Conservation (phyloP, 1,140 invertebrate species). For the Drosophila subpulchrella region DNA sequence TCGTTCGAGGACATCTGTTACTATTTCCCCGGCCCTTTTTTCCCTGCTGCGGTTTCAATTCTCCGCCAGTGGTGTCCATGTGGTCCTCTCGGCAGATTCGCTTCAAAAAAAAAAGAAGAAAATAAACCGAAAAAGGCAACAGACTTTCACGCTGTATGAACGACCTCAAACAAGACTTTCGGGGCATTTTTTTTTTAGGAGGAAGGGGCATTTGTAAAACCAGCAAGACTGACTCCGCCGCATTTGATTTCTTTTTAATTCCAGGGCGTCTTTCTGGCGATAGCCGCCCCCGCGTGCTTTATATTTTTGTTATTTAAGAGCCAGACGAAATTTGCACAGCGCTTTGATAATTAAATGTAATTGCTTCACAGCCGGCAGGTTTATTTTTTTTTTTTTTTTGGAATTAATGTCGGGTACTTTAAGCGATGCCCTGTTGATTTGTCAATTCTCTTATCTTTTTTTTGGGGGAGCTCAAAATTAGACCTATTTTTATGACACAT, state of each 20-base stretch:
- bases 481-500: conserved; percentile 4
- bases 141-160: conserved; percentile 38
- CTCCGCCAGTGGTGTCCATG: conserved; percentile 27
- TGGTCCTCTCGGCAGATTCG: conserved; percentile 7
- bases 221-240: conserved; percentile 20
- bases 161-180: conserved; percentile 37
- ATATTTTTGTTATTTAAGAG: conserved; percentile 29
- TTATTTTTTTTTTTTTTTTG: background rate
- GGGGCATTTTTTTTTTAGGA: conserved; percentile 1
- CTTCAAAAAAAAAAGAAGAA: background rate
- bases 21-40: background rate
- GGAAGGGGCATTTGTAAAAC: background rate
- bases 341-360: conserved; percentile 70
- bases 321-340: conserved; percentile 49
- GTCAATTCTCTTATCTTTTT: conserved; percentile 15
- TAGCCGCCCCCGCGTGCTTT: background rate
- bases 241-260: conserved; percentile 48
- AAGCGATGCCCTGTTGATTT: conserved; percentile 18
- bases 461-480: background rate
- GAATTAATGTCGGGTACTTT: conserved; percentile 15
- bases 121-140: conserved; percentile 12
- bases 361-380: conserved; percentile 43
- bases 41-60: conserved; percentile 9
- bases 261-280: background rate
- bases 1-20: conserved; percentile 21